Evolutionary conservation across 2,797 vertebrate species (phyloP), one percentile per base, ranked within the genome.

Genomic region (Takifugu rubripes): DNA sequence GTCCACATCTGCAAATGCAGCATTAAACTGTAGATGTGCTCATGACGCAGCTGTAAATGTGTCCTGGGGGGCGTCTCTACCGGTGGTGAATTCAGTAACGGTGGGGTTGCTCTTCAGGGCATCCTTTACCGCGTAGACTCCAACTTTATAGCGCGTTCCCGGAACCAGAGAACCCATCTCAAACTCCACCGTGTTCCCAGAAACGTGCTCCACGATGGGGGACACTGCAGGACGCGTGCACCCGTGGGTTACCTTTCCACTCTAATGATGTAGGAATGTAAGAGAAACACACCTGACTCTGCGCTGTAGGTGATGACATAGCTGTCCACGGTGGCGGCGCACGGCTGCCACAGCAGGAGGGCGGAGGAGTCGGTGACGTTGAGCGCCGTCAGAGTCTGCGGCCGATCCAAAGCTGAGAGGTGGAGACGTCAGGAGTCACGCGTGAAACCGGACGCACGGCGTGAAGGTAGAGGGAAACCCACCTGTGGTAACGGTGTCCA

Each of bases 311-410:
- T 94, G 67, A 99, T 91, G 58, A 94, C 57, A 0, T 99, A 99
- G 54, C 84, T 93, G 16, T 98, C 95, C 12, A 96, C 93, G 0
- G 92, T 82, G 45, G 95, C 94, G 2, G 93, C 91, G 17, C 94
- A 92, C 0, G 96, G 96, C 76, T 95, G 93, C 97, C 97, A 99
- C 56, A 89, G 83, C 67, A 96, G 88, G 81, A 95, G 66, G 26
- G 95, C 96, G 15, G 92, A 92, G 0, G 89, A 91, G 47, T 97
- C 95, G 0, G 94, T 98, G 70, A 98, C 84, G 57, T 98, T 98
- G 40, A 92, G 68, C 8, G 88, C 92, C 1, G 86, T 82, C 29
- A 99, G 84, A 40, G 91, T 90, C 31, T 85, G 92, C 0, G 96
- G 97, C 53, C 85, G 91, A 82, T 97, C 97, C 85, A 98, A 72